Percentiles rank a stretch among this genome's conserved stretches.
phyloP scores from a whole-genome alignment of 2,797 vertebrate species.

The Lepus oiostolus region DNA sequence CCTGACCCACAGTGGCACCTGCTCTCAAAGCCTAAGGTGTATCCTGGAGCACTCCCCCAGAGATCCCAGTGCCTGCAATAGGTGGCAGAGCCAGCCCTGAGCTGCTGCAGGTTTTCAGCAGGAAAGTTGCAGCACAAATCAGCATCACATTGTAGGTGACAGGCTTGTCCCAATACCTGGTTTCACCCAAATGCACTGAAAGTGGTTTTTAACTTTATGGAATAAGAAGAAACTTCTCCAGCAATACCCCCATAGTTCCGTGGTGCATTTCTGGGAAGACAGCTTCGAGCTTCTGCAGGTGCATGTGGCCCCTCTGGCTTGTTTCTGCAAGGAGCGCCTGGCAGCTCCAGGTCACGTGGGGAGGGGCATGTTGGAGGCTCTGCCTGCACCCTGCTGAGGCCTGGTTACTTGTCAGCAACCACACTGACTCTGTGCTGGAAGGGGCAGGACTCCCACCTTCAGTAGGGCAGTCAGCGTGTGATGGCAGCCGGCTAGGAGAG shows the following conservation, averaged over 20 bases:
- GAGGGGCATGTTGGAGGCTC: too few species aligned
- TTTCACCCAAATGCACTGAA: neutral
- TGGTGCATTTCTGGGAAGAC: neutral
- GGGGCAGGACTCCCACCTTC: neutral
- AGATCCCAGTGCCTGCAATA: neutral
- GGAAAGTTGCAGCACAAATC: neutral
- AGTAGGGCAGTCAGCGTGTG: neutral
- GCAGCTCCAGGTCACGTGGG: neutral
- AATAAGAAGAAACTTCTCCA: neutral
- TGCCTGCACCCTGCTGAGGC: neutral
- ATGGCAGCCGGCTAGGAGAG: neutral
- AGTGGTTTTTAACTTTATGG: neutral
- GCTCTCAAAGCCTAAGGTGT: neutral
- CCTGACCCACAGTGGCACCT: neutral
- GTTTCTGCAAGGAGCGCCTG: neutral
- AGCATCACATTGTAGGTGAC: neutral
- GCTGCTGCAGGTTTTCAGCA: neutral
- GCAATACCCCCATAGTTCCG: neutral
- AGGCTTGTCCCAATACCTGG: neutral
- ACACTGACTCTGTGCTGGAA: neutral
- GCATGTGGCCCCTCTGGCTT: neutral
- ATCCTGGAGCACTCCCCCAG: neutral
- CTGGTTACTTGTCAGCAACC: neutral
- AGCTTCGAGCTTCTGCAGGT: neutral
- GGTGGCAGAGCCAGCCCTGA: neutral